Evolutionary conservation across 2,888 invertebrate genomes (phyloP).

Genomic region (Callimorpha dominula): DNA sequence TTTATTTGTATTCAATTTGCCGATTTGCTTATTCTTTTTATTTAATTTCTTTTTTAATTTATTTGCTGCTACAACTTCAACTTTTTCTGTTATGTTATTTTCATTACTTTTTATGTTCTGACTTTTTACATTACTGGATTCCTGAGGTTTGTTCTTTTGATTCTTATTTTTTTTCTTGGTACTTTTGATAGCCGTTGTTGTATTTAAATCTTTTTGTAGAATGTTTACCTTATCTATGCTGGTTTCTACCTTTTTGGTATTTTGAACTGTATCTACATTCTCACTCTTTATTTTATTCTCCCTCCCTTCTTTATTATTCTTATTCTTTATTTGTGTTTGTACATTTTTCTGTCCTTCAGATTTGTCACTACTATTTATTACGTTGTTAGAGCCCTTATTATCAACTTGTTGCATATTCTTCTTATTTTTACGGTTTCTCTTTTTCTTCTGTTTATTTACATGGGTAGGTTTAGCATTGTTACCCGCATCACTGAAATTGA

Average conservation of each 20-base stretch:
- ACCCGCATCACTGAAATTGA: slow-evolving; percentile 28
- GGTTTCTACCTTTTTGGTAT: slow-evolving; percentile 36
- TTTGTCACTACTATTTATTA: slow-evolving; percentile 24
- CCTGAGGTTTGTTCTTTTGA: slow-evolving; percentile 53
- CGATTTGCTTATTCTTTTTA: slow-evolving; percentile 75
- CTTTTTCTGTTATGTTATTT: slow-evolving; percentile 63
- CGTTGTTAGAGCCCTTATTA: slow-evolving; percentile 18
- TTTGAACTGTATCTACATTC: slow-evolving; percentile 8
- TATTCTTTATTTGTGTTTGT: slow-evolving; percentile 43
- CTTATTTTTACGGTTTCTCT: slow-evolving; percentile 61
- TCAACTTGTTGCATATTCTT: slow-evolving; percentile 52
- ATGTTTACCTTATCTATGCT: slow-evolving; percentile 21
- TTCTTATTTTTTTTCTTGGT: slow-evolving; percentile 60
- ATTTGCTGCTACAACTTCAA: slow-evolving; percentile 66
- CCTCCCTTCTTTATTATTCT: slow-evolving; percentile 44
- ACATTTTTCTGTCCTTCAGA: slow-evolving; percentile 21
- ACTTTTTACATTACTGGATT: slow-evolving; percentile 8
- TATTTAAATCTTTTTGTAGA: slow-evolving; percentile 27
- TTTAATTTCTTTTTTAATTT: slow-evolving; percentile 74
- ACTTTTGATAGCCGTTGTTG: slow-evolving; percentile 31
- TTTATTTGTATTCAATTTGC: slow-evolving; percentile 65
- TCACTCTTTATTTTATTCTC: slow-evolving; percentile 22
- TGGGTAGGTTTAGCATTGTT: slow-evolving; percentile 16
- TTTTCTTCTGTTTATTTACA: slow-evolving; percentile 43
- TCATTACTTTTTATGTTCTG: slow-evolving; percentile 51